Conservation (phyloP, 2,888 invertebrate species). For the Pristionchus fissidentatus region DNA sequence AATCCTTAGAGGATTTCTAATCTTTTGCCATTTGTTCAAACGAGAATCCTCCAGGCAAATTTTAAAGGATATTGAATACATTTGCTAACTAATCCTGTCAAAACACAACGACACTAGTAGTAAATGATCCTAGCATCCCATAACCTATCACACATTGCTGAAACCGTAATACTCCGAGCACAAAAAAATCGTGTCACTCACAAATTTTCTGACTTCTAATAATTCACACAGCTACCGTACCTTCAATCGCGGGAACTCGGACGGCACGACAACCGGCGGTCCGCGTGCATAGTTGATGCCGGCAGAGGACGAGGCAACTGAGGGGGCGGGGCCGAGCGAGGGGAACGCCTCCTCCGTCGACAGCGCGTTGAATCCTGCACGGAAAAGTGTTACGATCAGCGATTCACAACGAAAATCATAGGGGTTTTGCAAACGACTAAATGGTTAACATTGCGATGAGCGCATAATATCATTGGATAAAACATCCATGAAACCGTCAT, state of each 20-base stretch:
- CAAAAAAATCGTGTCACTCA: too few relatives aligned
- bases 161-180: neutral
- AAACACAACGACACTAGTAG: neutral
- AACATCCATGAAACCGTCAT: neutral
- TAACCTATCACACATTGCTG: neutral
- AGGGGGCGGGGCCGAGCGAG: constrained; percentile 5
- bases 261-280: constrained; percentile 51
- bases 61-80: neutral
- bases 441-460: neutral
- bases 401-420: too few relatives aligned
- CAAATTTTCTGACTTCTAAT: too few relatives aligned
- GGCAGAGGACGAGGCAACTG: constrained; percentile 1
- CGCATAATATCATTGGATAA: too few relatives aligned
- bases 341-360: constrained; percentile 26
- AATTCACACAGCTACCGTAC: neutral
- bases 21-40: too few relatives aligned
- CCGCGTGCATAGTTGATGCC: constrained; percentile 37
- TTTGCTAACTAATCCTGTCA: too few relatives aligned
- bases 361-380: constrained; percentile 7
- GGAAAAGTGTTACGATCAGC: neutral
- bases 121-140: neutral
- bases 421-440: neutral
- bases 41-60: too few relatives aligned
- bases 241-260: constrained; percentile 60
- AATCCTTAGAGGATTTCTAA: neutral